Evolutionary conservation across 35 echinoderm and acorn worm genomes (phyloP).

Genomic region (Ophioderma brevispina): DNA sequence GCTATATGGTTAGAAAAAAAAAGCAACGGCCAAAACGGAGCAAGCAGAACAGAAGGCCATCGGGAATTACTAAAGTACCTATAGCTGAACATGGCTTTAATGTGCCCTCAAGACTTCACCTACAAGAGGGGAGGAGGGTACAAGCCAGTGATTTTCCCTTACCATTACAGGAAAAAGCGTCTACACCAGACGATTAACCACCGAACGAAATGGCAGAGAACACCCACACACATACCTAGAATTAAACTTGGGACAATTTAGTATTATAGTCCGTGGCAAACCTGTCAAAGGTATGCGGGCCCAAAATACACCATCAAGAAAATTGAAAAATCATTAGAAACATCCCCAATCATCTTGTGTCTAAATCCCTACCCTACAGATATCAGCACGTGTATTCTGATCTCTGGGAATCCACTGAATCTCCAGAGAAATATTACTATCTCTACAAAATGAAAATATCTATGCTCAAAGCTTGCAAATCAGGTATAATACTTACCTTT

Average conservation of each 20-base stretch:
- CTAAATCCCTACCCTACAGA: background rate
- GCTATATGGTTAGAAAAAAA: no score
- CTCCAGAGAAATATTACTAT: slow-evolving; percentile 10
- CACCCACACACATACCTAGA: slow-evolving; percentile 33
- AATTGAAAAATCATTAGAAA: background rate
- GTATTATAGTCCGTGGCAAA: no score
- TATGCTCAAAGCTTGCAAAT: slow-evolving; percentile 37
- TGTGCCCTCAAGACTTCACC: background rate
- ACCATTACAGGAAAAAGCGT: slow-evolving; percentile 40
- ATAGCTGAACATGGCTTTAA: background rate
- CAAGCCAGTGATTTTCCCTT: slow-evolving; percentile 42
- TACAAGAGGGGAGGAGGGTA: slow-evolving; percentile 18
- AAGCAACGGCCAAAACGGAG: slow-evolving; percentile 20
- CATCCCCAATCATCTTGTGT: slow-evolving; percentile 40
- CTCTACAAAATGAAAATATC: slow-evolving; percentile 34
- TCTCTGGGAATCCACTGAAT: slow-evolving; percentile 42
- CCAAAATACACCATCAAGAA: slow-evolving; percentile 34
- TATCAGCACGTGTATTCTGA: slow-evolving; percentile 24
- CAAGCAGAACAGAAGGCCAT: slow-evolving; percentile 50
- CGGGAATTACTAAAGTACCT: slow-evolving; percentile 19
- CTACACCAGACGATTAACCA: background rate
- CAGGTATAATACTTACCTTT: background rate
- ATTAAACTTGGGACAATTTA: slow-evolving; percentile 11
- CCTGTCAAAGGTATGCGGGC: no score
- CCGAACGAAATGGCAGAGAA: no score